These are phyloP conservation scores for Periparus ater DNA, from an alignment of 2,797 vertebrate species.

Conservation along the genomic window DNA sequence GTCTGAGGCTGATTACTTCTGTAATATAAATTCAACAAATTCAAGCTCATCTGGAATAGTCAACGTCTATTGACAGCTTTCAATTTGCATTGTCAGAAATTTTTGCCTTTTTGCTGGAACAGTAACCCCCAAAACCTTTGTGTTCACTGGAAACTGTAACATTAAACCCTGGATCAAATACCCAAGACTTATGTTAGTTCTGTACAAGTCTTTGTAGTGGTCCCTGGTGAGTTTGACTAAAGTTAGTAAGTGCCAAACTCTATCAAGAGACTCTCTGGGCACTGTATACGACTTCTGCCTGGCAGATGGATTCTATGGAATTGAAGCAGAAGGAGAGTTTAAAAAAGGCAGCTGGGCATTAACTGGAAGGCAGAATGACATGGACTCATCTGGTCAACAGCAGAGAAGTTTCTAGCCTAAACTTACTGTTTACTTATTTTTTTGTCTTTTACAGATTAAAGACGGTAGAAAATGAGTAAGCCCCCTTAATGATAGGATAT, in stretches of 20 bases:
- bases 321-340: background rate
- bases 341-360: background rate
- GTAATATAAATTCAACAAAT: background rate
- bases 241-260: slow-evolving; percentile 4
- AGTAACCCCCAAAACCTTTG: background rate
- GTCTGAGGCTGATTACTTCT: background rate
- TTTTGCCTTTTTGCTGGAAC: background rate
- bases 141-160: background rate
- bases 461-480: background rate
- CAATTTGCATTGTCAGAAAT: background rate
- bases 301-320: background rate
- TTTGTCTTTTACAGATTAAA: background rate
- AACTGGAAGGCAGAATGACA: background rate
- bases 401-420: background rate
- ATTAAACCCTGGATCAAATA: slow-evolving; percentile 19
- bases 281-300: background rate
- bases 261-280: background rate
- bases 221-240: background rate
- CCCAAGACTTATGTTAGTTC: background rate
- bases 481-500: background rate
- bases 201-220: background rate
- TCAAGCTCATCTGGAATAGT: background rate
- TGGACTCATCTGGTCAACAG: background rate
- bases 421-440: background rate
- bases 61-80: background rate